Evolutionary conservation across 2,888 invertebrate species (phyloP).

Genomic region (Resseliella maxima): DNA sequence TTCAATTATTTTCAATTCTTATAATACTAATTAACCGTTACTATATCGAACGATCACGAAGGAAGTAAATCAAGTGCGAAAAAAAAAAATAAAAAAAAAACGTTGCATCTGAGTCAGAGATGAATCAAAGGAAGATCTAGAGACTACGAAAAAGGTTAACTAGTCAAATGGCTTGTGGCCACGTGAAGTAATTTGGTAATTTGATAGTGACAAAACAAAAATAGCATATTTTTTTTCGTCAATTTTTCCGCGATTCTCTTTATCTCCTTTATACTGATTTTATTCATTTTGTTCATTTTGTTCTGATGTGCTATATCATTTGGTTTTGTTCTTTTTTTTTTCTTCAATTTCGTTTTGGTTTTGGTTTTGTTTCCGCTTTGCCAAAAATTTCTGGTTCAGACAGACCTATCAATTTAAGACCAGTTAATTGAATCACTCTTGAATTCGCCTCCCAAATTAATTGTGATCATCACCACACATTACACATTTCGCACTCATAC

Average conservation of each 20-base stretch:
- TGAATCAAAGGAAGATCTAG: too few relatives aligned
- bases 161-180: background rate
- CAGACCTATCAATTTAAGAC: background rate
- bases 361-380: background rate
- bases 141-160: background rate
- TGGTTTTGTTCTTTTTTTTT: background rate
- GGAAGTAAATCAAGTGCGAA: background rate
- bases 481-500: too few relatives aligned
- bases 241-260: background rate
- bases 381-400: background rate
- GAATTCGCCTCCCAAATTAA: background rate
- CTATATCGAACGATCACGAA: background rate
- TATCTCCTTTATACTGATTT: background rate
- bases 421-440: background rate
- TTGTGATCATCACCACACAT: background rate
- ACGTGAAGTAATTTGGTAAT: background rate
- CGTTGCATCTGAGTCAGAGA: background rate
- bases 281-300: too few relatives aligned
- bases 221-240: background rate
- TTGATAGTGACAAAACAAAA: background rate
- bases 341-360: background rate
- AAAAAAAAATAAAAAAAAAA: background rate
- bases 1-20: background rate
- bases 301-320: too few relatives aligned
- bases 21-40: slow-evolving; percentile 21